Conservation (phyloP, 2,113 vertebrate species). For the Brachypodius melanocephalos region DNA sequence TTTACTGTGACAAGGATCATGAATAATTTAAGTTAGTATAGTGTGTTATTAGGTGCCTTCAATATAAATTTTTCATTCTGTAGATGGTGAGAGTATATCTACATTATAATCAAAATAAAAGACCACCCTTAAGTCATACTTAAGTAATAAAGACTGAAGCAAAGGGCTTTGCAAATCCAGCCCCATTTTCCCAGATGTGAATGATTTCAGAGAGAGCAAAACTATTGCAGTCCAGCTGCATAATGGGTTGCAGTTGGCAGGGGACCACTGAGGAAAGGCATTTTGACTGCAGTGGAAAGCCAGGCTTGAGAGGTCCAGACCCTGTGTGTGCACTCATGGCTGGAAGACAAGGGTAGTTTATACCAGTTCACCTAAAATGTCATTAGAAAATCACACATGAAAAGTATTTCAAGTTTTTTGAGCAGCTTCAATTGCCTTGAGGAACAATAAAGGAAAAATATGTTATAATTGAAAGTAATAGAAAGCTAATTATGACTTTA, state of each 20-base stretch:
- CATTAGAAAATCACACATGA: background rate
- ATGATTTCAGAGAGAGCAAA: background rate
- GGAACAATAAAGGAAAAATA: background rate
- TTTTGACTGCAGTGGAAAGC: background rate
- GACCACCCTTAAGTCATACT: background rate
- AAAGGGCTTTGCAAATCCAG: background rate
- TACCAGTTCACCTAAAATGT: background rate
- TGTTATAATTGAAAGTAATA: background rate
- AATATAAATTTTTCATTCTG: background rate
- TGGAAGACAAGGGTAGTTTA: background rate
- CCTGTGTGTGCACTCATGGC: rapidly evolving
- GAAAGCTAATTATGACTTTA: conserved; percentile 19
- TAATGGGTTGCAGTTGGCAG: background rate
- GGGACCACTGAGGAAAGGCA: background rate
- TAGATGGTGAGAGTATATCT: background rate
- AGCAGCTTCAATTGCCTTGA: background rate
- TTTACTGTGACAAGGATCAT: background rate
- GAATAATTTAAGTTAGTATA: background rate
- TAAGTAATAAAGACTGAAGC: background rate
- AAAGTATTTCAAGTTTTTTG: background rate
- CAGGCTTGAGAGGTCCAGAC: background rate
- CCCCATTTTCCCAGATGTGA: background rate
- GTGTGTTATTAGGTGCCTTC: background rate
- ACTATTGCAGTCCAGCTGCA: background rate
- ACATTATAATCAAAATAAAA: background rate